These are phyloP conservation scores for Noctua janthina DNA, from an alignment of 2,888 invertebrate species.

Conservation along the genomic window DNA sequence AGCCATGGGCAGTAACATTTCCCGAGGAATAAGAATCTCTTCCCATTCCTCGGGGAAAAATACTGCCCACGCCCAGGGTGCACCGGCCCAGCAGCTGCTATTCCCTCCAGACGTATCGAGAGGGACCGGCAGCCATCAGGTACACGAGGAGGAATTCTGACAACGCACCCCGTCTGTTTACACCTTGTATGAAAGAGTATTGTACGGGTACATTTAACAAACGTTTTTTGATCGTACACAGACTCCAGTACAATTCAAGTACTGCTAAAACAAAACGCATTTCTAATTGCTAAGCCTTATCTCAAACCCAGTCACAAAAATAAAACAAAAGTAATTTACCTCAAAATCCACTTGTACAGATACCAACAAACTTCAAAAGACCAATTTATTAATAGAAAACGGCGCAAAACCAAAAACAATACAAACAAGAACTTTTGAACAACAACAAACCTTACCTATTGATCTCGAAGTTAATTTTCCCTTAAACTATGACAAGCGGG, in stretches of 20 bases:
- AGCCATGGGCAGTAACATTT: too few species aligned
- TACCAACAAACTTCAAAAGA: slow-evolving; percentile 27
- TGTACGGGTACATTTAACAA: not conserved
- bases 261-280: not conserved
- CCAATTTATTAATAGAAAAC: slow-evolving; percentile 41
- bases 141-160: too few species aligned
- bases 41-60: too few species aligned
- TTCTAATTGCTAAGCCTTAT: not conserved
- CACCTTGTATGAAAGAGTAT: too few species aligned
- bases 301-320: slow-evolving; percentile 7
- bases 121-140: too few species aligned
- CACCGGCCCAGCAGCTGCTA: too few species aligned
- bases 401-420: slow-evolving; percentile 28
- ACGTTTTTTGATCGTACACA: not conserved
- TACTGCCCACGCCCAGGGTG: too few species aligned
- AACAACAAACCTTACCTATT: slow-evolving; percentile 53
- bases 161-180: too few species aligned
- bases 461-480: slow-evolving; percentile 62
- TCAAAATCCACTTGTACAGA: slow-evolving; percentile 5
- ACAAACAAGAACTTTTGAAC: slow-evolving; percentile 56
- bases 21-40: too few species aligned
- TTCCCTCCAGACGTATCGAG: too few species aligned
- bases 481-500: slow-evolving; percentile 69
- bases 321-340: slow-evolving; percentile 43
- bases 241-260: not conserved